phyloP scores from a whole-genome alignment of 2,888 invertebrate species.

The Clistopyga incitator region DNA sequence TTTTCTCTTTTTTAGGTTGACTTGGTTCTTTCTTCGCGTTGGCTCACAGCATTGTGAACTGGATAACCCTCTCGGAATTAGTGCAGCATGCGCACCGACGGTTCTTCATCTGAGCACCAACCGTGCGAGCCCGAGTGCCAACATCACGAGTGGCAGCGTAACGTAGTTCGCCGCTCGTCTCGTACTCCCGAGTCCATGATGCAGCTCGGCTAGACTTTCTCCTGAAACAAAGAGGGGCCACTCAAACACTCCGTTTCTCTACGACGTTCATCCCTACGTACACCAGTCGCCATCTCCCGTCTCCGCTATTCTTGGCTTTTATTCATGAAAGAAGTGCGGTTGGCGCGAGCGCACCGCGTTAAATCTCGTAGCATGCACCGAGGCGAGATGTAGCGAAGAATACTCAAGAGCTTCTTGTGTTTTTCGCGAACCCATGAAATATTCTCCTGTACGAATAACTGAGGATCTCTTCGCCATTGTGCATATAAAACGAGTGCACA shows the following conservation, averaged over 20 bases:
- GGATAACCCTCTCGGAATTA: constrained; percentile 47
- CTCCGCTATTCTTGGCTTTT: constrained; percentile 1
- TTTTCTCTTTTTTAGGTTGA: constrained; percentile 1
- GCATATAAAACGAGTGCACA: not conserved
- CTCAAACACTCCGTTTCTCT: constrained; percentile 70
- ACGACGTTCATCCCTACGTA: not conserved
- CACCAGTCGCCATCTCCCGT: not conserved
- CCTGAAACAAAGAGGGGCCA: constrained; percentile 84
- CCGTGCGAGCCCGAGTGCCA: constrained; percentile 74
- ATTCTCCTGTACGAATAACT: not conserved
- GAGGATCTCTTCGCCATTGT: not conserved
- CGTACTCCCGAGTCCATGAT: constrained; percentile 83
- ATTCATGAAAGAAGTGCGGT: constrained; percentile 35
- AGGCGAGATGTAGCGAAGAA: not conserved
- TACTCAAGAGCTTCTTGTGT: not conserved
- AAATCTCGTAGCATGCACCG: constrained; percentile 16
- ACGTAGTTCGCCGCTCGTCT: constrained; percentile 59
- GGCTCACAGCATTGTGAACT: constrained; percentile 27
- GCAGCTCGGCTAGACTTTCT: constrained; percentile 88
- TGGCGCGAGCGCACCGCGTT: constrained; percentile 16
- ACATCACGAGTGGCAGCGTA: constrained; percentile 70
- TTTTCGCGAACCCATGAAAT: not conserved
- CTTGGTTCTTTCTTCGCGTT: constrained; percentile 15
- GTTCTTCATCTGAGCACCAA: constrained; percentile 81
- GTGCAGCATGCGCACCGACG: constrained; percentile 47